Percentiles rank a stretch among this genome's conserved stretches.
phyloP scores from a whole-genome alignment of 1,140 invertebrate species.

The Tetragonula clypearis region DNA sequence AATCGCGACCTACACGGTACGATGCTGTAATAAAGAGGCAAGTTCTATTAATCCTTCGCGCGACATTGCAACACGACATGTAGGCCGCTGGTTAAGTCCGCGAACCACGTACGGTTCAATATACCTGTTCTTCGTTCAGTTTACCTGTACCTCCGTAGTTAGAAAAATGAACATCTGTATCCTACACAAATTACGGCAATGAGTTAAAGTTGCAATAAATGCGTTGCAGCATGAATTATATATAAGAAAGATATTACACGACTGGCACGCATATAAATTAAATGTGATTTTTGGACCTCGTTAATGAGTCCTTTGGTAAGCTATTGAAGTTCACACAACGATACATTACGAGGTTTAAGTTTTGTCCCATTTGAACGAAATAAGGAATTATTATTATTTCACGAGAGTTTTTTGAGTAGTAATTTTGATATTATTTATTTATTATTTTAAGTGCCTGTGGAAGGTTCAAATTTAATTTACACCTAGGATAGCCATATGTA shows the following conservation, averaged over 20 bases:
- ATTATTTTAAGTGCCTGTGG: neutral
- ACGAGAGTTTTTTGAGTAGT: neutral
- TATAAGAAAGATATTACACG: neutral
- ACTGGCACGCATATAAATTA: neutral
- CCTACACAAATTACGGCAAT: constrained; percentile 9
- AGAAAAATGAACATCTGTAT: constrained; percentile 34
- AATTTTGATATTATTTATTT: no score
- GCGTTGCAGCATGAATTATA: constrained; percentile 15
- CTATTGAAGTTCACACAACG: neutral
- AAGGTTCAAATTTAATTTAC: neutral
- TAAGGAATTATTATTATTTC: neutral
- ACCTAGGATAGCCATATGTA: no score
- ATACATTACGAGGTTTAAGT: no score
- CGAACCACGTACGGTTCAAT: constrained; percentile 30
- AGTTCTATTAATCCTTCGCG: constrained; percentile 30
- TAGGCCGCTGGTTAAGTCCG: constrained; percentile 37
- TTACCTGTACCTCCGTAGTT: neutral
- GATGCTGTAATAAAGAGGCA: constrained; percentile 39
- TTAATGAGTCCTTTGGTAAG: constrained; percentile 1
- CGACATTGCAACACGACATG: constrained; percentile 50
- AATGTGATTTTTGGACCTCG: neutral
- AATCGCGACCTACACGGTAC: constrained; percentile 35
- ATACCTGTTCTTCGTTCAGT: constrained; percentile 13
- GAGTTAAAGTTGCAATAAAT: neutral
- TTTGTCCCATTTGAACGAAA: no score